Evolutionary conservation across 2,888 invertebrate genomes (phyloP).

Genomic region (Crocallis elinguaria): DNA sequence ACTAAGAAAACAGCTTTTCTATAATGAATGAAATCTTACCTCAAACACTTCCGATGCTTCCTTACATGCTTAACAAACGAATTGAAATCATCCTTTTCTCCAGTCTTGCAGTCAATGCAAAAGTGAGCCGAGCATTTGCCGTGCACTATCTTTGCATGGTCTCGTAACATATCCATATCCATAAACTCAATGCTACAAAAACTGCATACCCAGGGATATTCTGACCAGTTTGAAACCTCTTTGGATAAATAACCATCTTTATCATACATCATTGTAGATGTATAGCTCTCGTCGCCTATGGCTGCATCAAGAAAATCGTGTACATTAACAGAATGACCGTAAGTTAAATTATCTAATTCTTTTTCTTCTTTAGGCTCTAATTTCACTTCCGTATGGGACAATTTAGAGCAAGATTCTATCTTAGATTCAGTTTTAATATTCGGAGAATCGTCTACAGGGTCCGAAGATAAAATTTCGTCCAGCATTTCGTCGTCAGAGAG

Average conservation of each 20-base stretch:
- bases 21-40: constrained; percentile 55
- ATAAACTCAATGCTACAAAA: constrained; percentile 72
- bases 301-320: constrained; percentile 69
- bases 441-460: constrained; percentile 37
- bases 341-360: constrained; percentile 29
- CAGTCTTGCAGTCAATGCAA: constrained; percentile 87
- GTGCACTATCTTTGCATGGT: constrained; percentile 86
- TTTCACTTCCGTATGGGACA: constrained; percentile 51
- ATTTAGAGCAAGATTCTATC: constrained; percentile 6
- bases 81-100: constrained; percentile 85
- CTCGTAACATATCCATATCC: constrained; percentile 73
- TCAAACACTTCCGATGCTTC: constrained; percentile 85
- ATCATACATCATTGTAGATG: constrained; percentile 62
- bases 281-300: constrained; percentile 52
- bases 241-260: constrained; percentile 65
- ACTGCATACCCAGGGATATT: constrained; percentile 74
- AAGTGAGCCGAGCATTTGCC: constrained; percentile 86
- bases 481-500: constrained; percentile 60
- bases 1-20: not conserved
- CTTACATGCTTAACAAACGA: constrained; percentile 87
- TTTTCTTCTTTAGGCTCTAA: constrained; percentile 65
- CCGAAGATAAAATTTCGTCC: constrained; percentile 56
- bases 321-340: constrained; percentile 51
- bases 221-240: constrained; percentile 61
- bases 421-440: constrained; percentile 45